Evolutionary conservation across 2,888 invertebrate species (phyloP), one percentile per base, ranked within the genome.

Genomic region (Villa cingulata): DNA sequence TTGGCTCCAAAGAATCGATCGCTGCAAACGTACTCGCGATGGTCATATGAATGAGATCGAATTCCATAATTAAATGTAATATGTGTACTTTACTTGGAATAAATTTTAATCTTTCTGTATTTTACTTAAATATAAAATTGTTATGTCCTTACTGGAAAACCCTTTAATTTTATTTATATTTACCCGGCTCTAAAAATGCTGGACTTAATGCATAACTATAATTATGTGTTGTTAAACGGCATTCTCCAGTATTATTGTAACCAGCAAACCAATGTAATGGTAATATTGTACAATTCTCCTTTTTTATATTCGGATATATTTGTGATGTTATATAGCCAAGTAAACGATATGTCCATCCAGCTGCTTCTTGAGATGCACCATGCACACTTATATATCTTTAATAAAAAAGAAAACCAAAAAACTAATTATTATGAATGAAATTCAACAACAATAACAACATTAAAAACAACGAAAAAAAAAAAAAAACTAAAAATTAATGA

Each of bases 151-250:
- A n/a, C n/a, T n/a, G n/a, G n/a, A n/a, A n/a, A n/a, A n/a, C n/a
- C n/a, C n/a, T n/a, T n/a, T n/a, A n/a, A n/a, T n/a, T n/a, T n/a
- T n/a, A n/a, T n/a, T n/a, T n/a, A n/a, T 6, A 27, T 27, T 64
- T 64, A 86, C 86, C 80, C 54, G 76, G 67, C 54, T 82, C 78
- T 10, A 75, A 65, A 63, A 90, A 90, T 1, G 89, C 90, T n/a
- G 89, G 89, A 65, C 89, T 89, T 12, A 81, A 60, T 2, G 89
- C 89, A 53, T 74, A 70, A 37, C 83, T 82, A 54, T 76, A 78
- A 62, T 84, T 86, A 63, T 84, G 80, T 1, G 83, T 81, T 0
- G 83, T 80, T 52, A 80, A 74, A 39, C 81, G 74, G 61, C 90
- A 89, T 45, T 77, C 68, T 23, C 83, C 83, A n/a, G 70, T 77